phyloP scores from a whole-genome alignment of 2,797 vertebrate genomes.

The Epinephelus coioides region DNA sequence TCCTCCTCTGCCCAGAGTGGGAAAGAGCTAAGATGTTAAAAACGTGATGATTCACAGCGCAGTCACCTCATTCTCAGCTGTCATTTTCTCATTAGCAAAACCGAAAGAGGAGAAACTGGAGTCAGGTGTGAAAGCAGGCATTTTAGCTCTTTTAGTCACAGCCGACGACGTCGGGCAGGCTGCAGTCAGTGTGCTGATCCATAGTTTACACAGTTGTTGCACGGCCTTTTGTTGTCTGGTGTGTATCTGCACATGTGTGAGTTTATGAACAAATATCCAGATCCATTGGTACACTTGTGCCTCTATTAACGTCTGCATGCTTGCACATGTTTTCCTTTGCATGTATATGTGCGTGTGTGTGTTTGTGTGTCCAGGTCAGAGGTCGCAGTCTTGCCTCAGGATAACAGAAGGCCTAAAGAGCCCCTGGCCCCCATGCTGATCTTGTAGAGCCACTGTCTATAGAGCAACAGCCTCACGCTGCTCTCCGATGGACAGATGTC shows the following conservation, averaged over 20 bases:
- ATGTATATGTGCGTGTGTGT: constrained; percentile 29
- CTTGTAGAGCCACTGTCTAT: constrained; percentile 58
- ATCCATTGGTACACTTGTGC: constrained; percentile 11
- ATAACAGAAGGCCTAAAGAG: constrained; percentile 70
- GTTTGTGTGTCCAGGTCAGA: constrained; percentile 67
- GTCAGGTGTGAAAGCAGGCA: constrained; percentile 57
- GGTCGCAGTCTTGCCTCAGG: constrained; percentile 64
- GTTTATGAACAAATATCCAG: constrained; percentile 37
- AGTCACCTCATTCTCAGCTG: constrained; percentile 82
- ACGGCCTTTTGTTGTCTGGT: constrained; percentile 34
- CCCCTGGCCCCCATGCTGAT: constrained; percentile 65
- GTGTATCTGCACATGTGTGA: constrained; percentile 6
- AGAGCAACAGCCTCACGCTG: constrained; percentile 42
- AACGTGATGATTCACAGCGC: constrained; percentile 69
- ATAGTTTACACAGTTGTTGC: constrained; percentile 69
- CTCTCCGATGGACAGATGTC: constrained; percentile 62
- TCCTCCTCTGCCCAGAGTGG: neutral
- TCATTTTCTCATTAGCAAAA: constrained; percentile 57
- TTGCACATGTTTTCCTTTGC: constrained; percentile 45
- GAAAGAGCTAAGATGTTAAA: constrained; percentile 54
- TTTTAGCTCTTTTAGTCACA: constrained; percentile 46
- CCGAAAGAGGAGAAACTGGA: constrained; percentile 18
- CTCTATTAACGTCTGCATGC: constrained; percentile 36
- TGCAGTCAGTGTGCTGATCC: constrained; percentile 23
- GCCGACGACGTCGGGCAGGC: constrained; percentile 26